phyloP scores from a whole-genome alignment of 2,797 vertebrate species.

The Semaprochilodus insignis region DNA sequence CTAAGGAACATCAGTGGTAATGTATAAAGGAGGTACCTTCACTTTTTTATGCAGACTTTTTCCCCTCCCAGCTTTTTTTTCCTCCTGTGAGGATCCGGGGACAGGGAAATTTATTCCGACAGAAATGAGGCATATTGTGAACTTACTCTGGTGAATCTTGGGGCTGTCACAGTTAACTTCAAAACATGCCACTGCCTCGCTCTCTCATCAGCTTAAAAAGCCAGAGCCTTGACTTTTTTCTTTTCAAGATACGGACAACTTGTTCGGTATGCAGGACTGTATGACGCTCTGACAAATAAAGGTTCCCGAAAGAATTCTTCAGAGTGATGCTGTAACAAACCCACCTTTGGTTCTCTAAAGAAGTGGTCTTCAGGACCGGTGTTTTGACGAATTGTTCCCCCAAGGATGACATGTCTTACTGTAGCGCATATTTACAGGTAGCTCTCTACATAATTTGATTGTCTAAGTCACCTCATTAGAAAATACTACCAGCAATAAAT shows the following conservation, averaged over 20 bases:
- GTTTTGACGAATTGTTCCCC: too few relatives aligned
- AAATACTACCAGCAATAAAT: too few relatives aligned
- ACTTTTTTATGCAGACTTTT: conserved; percentile 70
- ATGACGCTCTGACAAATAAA: conserved; percentile 11
- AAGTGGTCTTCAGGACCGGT: not conserved
- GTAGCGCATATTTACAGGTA: too few relatives aligned
- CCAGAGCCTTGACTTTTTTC: conserved; percentile 65
- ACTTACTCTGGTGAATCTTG: conserved; percentile 64
- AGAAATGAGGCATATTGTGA: conserved; percentile 72
- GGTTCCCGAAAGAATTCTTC: not conserved
- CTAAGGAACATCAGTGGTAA: conserved; percentile 79
- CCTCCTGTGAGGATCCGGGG: conserved; percentile 72
- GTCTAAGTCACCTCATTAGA: too few relatives aligned
- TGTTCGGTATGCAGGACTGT: conserved; percentile 40
- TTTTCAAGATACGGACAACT: conserved; percentile 73
- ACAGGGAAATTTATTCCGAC: conserved; percentile 72
- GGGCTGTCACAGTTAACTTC: conserved; percentile 77
- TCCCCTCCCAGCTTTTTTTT: conserved; percentile 62
- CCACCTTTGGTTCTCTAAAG: not conserved
- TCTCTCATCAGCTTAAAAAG: conserved; percentile 66
- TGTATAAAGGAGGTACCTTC: conserved; percentile 79
- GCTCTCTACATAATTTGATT: too few relatives aligned
- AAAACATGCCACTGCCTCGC: conserved; percentile 76
- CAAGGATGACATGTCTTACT: too few relatives aligned
- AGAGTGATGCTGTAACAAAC: not conserved